Evolutionary conservation across 37 sponge, comb jelly and placozoan genomes (phyloP), one percentile per base, ranked within the genome.

Genomic region (Geodia barretti): DNA sequence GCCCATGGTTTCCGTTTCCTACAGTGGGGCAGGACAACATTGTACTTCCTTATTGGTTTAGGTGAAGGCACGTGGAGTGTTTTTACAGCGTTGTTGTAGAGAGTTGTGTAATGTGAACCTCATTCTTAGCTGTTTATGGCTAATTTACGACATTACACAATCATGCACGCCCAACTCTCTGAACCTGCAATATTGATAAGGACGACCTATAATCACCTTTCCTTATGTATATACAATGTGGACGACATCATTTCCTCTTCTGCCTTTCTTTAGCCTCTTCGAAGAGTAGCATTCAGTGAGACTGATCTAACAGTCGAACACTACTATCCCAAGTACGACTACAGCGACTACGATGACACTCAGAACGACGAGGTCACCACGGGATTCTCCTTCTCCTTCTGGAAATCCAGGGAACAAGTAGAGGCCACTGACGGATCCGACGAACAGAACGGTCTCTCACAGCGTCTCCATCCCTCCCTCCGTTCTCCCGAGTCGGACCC

Each of bases 201-300:
- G n/a, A n/a, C n/a, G n/a, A n/a, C n/a, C n/a, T n/a, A n/a, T n/a
- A n/a, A n/a, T n/a, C n/a, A n/a, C n/a, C n/a, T 14, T 47, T 47
- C 54, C 54, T 14, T 47, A 47, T 47, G 54, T 14, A 47, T 47
- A 47, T 47, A 47, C 54, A 17, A 30, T 68, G 69, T 8, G 33
- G 21, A 30, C 33, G 35, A 68, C 33, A 68, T 33, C 30, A 4
- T 26, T 68, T 4, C 54, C 54, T 47, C 54, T 14, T n/a, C n/a
- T n/a, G n/a, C n/a, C n/a, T 47, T 0, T n/a, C 9, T 78, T 7
- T 70, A 73, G 78, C 28, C 40, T 33, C 4, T 76, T 29, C 11
- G 89, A 37, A 71, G 84, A 37, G 92, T 92, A 8, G 87, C 92
- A 0, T 92, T 77, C 78, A 92, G 86, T 65, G 92, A 92, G 17